Evolutionary conservation across 2,888 invertebrate species (phyloP), one percentile per base, ranked within the genome.

Genomic region (Hoplodrina ambigua): DNA sequence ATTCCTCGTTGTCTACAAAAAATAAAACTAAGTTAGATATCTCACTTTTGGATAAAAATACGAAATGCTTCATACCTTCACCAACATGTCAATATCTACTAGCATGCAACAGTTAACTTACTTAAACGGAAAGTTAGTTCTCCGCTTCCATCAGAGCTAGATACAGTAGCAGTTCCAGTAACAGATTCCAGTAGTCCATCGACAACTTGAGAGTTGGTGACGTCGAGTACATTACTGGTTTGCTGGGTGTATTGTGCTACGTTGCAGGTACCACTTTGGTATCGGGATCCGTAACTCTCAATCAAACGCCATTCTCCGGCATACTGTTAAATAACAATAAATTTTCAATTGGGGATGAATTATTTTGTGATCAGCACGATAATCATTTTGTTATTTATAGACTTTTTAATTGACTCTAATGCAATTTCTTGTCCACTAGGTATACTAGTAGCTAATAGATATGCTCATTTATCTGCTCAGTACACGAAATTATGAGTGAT

Each of bases 51-150:
- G 41, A 41, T 41, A 13, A 41, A 41, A 37, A 41, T 11, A 41
- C 41, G 13, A 41, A 41, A 13, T 13, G 5, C 15, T 17, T 17
- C 17, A 46, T 46, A 44, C 8, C 37, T 8, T 37, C 37, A 37
- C 37, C 37, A 13, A 41, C 17, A 0, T 46, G 17, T 17, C 17
- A 17, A 46, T 46, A 46, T 3, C 3, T 46, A 46, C 15, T 44
- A 15, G 6, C 13, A 57, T 15, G 11, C 13, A 17, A 19, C 37
- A 50, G 41, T 52, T 37, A 33, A 85, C 88, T 87, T 78, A 87
- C 96, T 91, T 88, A 97, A 97, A 25, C 96, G 96, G 90, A 97
- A 97, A 2, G 96, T 94, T 0, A 97, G 95, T 17, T 96, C 94
- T 66, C 96, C 97, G 61, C 93, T 94, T 0, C 94, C 94, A 85